These are phyloP conservation scores for Eilema sororculum DNA, from an alignment of 2,888 invertebrate genomes.

Conservation along the genomic window DNA sequence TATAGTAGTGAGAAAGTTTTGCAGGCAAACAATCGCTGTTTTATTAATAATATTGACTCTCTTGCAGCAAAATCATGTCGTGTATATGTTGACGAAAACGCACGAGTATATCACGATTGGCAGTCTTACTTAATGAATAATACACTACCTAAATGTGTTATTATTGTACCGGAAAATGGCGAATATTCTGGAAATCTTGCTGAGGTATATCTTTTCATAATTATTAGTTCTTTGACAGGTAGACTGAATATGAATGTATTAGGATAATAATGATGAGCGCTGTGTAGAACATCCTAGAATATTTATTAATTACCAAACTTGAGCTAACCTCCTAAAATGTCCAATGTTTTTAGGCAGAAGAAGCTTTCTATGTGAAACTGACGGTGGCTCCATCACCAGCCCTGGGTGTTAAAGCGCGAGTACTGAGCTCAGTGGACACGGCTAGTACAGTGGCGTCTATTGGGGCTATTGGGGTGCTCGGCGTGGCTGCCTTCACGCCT, in stretches of 20 bases:
- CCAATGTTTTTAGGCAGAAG: conserved; percentile 61
- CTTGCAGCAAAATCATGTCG: conserved; percentile 73
- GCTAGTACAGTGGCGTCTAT: conserved; percentile 77
- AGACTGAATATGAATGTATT: too few species aligned
- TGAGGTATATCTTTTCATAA: conserved; percentile 71
- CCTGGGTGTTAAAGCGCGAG: conserved; percentile 72
- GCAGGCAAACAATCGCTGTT: conserved; percentile 51
- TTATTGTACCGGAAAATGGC: conserved; percentile 85
- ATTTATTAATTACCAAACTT: neutral
- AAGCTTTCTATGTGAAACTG: conserved; percentile 72
- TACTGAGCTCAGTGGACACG: conserved; percentile 76
- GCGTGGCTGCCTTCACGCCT: conserved; percentile 83
- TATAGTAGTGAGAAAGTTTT: conserved; percentile 74
- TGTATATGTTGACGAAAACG: conserved; percentile 78
- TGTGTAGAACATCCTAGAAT: too few species aligned
- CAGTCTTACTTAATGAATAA: conserved; percentile 85
- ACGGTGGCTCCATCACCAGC: conserved; percentile 77
- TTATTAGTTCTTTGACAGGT: conserved; percentile 69
- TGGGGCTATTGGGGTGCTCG: conserved; percentile 83
- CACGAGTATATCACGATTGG: conserved; percentile 86
- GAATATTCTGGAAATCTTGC: conserved; percentile 74
- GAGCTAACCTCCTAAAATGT: neutral
- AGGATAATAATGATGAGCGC: too few species aligned
- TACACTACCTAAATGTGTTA: conserved; percentile 84
- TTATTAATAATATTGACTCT: neutral